A percentile compares a stretch with the other conserved stretches of the same genome.
These are phyloP conservation scores for Anastrepha obliqua DNA, from an alignment of 1,140 invertebrate genomes.

Conservation along the genomic window DNA sequence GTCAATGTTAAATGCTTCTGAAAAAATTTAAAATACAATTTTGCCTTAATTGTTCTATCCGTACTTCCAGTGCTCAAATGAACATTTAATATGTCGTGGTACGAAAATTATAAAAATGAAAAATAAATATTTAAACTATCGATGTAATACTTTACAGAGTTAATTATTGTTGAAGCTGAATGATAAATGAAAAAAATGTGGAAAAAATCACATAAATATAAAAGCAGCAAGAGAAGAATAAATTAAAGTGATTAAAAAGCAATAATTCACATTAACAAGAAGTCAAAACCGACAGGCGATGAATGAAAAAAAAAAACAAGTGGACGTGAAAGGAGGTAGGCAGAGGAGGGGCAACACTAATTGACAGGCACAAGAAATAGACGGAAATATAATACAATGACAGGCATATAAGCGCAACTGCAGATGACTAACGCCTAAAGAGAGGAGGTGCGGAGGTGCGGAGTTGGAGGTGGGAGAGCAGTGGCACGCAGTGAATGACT, in stretches of 20 bases:
- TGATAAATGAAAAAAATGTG: not conserved
- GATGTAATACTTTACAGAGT: not conserved
- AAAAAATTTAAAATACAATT: not conserved
- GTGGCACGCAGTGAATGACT: not conserved
- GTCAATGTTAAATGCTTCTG: not conserved
- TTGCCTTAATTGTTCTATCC: not conserved
- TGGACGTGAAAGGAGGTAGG: not conserved
- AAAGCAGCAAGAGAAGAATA: constrained; percentile 4
- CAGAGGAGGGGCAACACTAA: not conserved
- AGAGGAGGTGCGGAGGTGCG: not conserved
- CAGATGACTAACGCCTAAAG: not conserved
- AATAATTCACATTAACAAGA: constrained; percentile 34
- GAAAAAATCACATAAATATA: not conserved
- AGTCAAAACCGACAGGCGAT: constrained; percentile 24
- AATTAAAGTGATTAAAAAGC: constrained; percentile 38
- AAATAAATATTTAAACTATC: not conserved
- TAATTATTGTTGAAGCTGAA: not conserved
- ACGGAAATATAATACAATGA: not conserved
- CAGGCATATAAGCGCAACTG: not conserved
- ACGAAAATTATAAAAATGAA: not conserved
- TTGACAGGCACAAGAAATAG: not conserved
- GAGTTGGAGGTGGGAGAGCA: not conserved
- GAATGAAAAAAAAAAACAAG: not conserved
- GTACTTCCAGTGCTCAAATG: too few species aligned
- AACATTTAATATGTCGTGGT: too few species aligned